phyloP scores from a whole-genome alignment of 2,797 vertebrate species.

The Malurus splendens region DNA sequence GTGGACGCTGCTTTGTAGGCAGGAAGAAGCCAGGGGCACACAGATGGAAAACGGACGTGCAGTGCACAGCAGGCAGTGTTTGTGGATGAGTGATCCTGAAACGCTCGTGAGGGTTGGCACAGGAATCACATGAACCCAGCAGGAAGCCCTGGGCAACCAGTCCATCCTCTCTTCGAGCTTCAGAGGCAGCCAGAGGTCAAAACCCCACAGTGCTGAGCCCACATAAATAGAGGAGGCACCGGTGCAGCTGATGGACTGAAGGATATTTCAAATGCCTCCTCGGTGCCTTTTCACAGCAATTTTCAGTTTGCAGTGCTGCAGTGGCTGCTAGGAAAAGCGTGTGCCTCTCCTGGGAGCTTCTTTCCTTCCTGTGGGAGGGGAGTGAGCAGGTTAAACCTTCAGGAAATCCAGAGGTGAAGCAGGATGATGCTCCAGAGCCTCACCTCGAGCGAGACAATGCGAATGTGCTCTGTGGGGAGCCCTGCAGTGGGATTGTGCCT shows the following conservation, averaged over 20 bases:
- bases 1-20: background rate
- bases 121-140: background rate
- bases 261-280: background rate
- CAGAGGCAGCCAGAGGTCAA: background rate
- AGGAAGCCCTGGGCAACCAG: background rate
- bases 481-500: background rate
- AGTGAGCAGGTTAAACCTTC: background rate
- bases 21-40: background rate
- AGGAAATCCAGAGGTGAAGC: background rate
- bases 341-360: background rate
- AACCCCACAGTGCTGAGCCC: background rate
- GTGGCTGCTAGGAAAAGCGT: background rate
- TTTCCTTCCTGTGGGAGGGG: background rate
- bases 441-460: rapidly evolving
- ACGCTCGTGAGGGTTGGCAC: rapidly evolving
- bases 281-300: background rate
- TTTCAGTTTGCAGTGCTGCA: background rate
- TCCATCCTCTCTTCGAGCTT: background rate
- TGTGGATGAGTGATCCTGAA: background rate
- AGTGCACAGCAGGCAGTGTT: background rate
- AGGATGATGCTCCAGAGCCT: background rate
- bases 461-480: background rate
- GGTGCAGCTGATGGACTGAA: background rate
- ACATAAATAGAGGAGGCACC: background rate
- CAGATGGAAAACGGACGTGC: background rate